Base-by-base conservation (phyloP, 1,140 invertebrate genomes). In the Lerema accius region DNA sequence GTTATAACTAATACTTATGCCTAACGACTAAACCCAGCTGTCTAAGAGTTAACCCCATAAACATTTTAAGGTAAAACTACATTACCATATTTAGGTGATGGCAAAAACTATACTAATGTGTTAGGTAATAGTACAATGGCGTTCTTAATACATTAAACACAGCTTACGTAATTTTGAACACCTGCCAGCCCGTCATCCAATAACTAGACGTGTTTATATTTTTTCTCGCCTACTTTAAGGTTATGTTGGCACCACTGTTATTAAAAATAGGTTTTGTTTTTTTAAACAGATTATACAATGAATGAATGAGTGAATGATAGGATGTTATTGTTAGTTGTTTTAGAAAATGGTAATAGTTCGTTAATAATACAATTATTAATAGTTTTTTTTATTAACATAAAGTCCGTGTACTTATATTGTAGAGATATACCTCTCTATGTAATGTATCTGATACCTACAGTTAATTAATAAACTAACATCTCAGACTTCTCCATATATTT, bases 131-230 rank as follows among this genome's bases (percentile, higher is more conserved):
- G 3, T 53, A 48, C 59, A 62, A 70, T 53, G 48, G 46, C 61
- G 42, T 19, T n/a, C n/a, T n/a, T n/a, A n/a, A n/a, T 61, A 51
- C 40, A 43, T 56, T 43, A 56, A 56, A 56, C 32, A 51, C 40
- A 28, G 65, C 35, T 71, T 71, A 26, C 69, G 53, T 59, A 71
- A 71, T 32, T 40, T n/a, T 4, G 46, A 60, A 73, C 82, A 84
- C 82, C 82, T 84, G 82, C 49, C 51, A 4, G n/a, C 61, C 50
- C 76, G 76, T 84, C 79, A 83, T 76, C 74, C 61, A 76, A 71
- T 73, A 65, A 74, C 58, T 61, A 51, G 51, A 62, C 23, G 35
- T 66, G 67, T 69, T 65, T 69, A 63, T 62, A 19, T 53, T 63
- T 65, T 65, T 51, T 62, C 40, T 37, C 15, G 28, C n/a, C 32